Percentiles rank a stretch among this genome's conserved stretches.
These are phyloP conservation scores for Eidolon dupreanum DNA, from an alignment of 2,797 vertebrate genomes.

Conservation along the genomic window DNA sequence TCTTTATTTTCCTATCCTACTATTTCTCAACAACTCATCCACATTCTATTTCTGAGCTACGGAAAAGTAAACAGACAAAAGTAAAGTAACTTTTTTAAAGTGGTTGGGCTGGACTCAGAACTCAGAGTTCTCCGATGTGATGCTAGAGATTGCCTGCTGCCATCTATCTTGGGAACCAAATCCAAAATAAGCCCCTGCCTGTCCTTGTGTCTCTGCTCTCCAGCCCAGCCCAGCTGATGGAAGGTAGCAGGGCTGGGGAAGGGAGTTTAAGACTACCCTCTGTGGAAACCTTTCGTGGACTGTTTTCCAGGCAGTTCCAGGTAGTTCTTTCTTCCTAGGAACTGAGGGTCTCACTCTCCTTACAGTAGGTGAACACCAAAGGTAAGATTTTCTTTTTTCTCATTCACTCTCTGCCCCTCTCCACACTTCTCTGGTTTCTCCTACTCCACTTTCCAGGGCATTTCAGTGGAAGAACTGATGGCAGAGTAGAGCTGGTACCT, in stretches of 20 bases:
- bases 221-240: not conserved
- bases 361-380: not conserved
- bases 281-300: not conserved
- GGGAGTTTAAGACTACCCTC: not conserved
- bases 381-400: not conserved
- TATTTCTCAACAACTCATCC: not conserved
- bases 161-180: not conserved
- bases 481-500: not conserved
- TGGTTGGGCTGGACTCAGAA: not conserved
- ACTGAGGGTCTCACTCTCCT: not conserved
- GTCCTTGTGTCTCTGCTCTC: not conserved
- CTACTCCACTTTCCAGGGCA: not conserved
- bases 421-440: not conserved
- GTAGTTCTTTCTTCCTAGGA: not conserved
- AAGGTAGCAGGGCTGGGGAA: not conserved
- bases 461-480: not conserved
- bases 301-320: not conserved
- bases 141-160: not conserved
- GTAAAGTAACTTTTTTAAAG: not conserved
- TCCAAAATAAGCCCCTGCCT: not conserved
- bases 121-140: not conserved
- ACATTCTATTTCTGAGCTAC: not conserved
- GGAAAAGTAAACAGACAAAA: conserved; percentile 31
- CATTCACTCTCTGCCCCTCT: not conserved
- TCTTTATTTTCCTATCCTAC: not conserved